Base-by-base conservation (phyloP, 1,140 invertebrate genomes). In the Aphis gossypii region DNA sequence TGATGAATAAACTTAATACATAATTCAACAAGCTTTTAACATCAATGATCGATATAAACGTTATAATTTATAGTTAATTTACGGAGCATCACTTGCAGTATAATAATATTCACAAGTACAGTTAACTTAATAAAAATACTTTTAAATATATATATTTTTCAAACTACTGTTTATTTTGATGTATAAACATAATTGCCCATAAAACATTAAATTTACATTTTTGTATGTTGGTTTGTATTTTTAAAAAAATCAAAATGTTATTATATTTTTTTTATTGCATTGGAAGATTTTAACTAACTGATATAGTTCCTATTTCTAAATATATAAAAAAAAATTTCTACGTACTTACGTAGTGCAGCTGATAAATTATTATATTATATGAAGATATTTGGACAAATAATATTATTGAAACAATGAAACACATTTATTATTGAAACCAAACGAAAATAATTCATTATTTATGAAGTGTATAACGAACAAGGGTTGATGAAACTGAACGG, bases 21-120 rank as follows among this genome's bases (percentile, higher is more conserved):
- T 89, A 89, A 89, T 38, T 89, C 48, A 89, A 89, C 48, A 48
- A 54, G n/a, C n/a, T 89, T 89, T 88, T 35, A 38, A 51, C 48
- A n/a, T 54, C 48, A 35, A 35, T 51, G 48, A 54, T 89, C 25
- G 87, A 89, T 51, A 25, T 20, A 38, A 25, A 56, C n/a, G n/a
- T 87, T 87, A 87, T 46, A 87, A 87, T 48, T 44, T 46, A 86
- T 46, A 46, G 46, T 83, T 21, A 38, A 44, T 44, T 41, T 84
- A 84, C 25, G 21, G 20, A 44, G 38, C 35, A 35, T 82, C 76
- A 11, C 20, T 82, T 82, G 8, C 38, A 51, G 48, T 51, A 51
- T 18, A 18, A 44, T 84, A 84, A 23, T 84, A 84, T 44, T 41
- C 20, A 25, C 0, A 30, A 68, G 30, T 68, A 68, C 60, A 30